phyloP scores from a whole-genome alignment of 2,797 vertebrate species.

The Trachurus trachurus region DNA sequence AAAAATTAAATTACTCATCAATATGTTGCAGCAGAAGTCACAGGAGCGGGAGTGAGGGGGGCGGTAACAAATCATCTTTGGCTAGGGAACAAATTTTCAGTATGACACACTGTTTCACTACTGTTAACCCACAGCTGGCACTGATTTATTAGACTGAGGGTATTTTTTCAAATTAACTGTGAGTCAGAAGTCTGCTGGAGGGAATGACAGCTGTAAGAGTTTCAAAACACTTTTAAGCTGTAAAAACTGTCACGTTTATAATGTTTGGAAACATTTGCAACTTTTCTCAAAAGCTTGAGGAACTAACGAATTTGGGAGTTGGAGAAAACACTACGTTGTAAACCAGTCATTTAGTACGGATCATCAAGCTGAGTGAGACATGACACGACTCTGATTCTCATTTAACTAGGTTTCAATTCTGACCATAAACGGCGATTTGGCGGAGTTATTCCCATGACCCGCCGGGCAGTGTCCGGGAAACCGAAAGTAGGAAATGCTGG shows the following conservation, averaged over 20 bases:
- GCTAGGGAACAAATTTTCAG: slow-evolving; percentile 24
- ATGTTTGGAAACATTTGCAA: slow-evolving; percentile 8
- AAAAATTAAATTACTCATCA: not conserved
- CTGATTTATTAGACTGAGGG: slow-evolving; percentile 8
- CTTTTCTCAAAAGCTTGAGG: slow-evolving; percentile 12
- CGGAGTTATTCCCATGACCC: no score
- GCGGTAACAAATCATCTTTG: slow-evolving; percentile 17
- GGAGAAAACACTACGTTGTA: not conserved
- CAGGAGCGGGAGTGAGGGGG: slow-evolving; percentile 3
- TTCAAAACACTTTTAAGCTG: slow-evolving; percentile 12
- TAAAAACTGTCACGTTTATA: not conserved
- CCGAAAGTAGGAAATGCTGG: no score
- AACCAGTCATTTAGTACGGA: no score
- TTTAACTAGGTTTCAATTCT: slow-evolving; percentile 11
- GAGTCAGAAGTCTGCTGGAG: not conserved
- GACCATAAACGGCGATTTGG: no score
- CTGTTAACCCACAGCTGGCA: slow-evolving; percentile 27
- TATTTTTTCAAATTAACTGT: slow-evolving; percentile 20
- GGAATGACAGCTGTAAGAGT: slow-evolving; percentile 3
- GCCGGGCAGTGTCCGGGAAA: no score
- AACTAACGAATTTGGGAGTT: slow-evolving; percentile 7
- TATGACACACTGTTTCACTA: slow-evolving; percentile 11
- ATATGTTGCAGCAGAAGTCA: slow-evolving; percentile 9
- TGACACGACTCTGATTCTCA: slow-evolving; percentile 3
- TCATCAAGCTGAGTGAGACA: slow-evolving; percentile 6